Base-by-base conservation (phyloP, 2,113 vertebrate species). In the Eurystomus gularis region DNA sequence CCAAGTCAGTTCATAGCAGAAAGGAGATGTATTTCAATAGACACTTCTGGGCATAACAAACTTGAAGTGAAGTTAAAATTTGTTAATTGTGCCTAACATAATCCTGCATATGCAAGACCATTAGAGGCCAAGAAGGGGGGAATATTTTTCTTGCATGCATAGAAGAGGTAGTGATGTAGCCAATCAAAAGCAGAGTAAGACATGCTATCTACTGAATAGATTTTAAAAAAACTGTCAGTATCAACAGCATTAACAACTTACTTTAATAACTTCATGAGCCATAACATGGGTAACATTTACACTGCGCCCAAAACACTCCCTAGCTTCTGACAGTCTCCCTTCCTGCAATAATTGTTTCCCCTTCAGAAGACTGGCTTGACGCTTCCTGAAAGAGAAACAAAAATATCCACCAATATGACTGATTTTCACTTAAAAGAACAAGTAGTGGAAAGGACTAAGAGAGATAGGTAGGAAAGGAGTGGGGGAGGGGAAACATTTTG, bases 241-340 rank as follows among this genome's bases (percentile, higher is more conserved):
- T 44, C 29, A 69, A 71, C 49, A 78, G 13, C 11, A 20, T 35
- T 35, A 28, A 68, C 9, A 28, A 90, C 97, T 97, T 91, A 99
- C 99, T 98, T 99, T 99, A 85, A 99, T 99, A 31, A 99, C 98
- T 88, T 98, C 98, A 84, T 98, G 99, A 68, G 99, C 99, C 99
- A 99, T 99, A 46, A 97, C 79, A 3, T 99, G 99, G 1, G 99
- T 99, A 96, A 99, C 94, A 64, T 99, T 99, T 61, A 99, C 55
- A 44, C 98, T 98, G 40, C 99, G 99, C 9, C 98, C 98, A 64
- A 99, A 99, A 92, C 99, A 99, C 6, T 99, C 99, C 93, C 98
- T 98, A 75, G 99, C 99, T 95, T 99, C 99, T 2, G 99, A 97
- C 70, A 99, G 21, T 76, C 98, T 99, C 33, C 99, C 99, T 88